Conservation (phyloP, 92 coral and sea anemone species). For the Epizoanthus ramosus region DNA sequence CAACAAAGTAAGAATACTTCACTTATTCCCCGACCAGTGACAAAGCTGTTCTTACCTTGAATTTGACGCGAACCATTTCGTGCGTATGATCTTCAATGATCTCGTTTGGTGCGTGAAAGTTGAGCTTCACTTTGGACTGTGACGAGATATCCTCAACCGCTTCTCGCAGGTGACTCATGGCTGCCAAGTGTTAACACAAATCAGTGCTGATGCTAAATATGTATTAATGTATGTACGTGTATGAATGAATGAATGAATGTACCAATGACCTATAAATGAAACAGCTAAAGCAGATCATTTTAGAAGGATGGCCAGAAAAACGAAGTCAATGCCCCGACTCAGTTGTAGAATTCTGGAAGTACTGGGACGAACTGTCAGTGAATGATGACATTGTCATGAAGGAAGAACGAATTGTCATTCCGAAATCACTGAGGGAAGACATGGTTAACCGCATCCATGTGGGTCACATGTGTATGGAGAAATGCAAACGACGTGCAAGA, state of each 20-base stretch:
- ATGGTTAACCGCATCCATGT: slow-evolving; percentile 14
- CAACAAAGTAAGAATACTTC: too few species aligned
- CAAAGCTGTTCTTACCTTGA: slow-evolving; percentile 67
- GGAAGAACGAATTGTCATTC: slow-evolving; percentile 30
- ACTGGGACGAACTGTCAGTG: slow-evolving; percentile 31
- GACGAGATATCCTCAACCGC: slow-evolving; percentile 75
- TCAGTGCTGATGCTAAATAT: too few species aligned
- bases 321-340: background rate
- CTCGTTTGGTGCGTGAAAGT: slow-evolving; percentile 84
- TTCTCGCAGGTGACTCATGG: slow-evolving; percentile 96
- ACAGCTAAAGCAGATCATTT: slow-evolving; percentile 9
- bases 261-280: slow-evolving; percentile 14
- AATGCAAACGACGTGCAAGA: slow-evolving; percentile 26
- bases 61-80: slow-evolving; percentile 88
- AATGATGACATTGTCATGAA: slow-evolving; percentile 25
- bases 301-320: slow-evolving; percentile 36
- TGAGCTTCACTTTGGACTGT: slow-evolving; percentile 86
- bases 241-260: too few species aligned
- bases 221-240: too few species aligned
- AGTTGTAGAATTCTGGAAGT: slow-evolving; percentile 8
- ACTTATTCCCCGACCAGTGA: background rate
- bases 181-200: slow-evolving; percentile 43
- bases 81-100: slow-evolving; percentile 93
- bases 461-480: slow-evolving; percentile 32
- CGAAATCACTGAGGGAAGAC: slow-evolving; percentile 35